Percentiles rank a stretch among this genome's conserved stretches.
Evolutionary conservation across 2,888 invertebrate genomes (phyloP).

Genomic region (Drosophila ustulata): DNA sequence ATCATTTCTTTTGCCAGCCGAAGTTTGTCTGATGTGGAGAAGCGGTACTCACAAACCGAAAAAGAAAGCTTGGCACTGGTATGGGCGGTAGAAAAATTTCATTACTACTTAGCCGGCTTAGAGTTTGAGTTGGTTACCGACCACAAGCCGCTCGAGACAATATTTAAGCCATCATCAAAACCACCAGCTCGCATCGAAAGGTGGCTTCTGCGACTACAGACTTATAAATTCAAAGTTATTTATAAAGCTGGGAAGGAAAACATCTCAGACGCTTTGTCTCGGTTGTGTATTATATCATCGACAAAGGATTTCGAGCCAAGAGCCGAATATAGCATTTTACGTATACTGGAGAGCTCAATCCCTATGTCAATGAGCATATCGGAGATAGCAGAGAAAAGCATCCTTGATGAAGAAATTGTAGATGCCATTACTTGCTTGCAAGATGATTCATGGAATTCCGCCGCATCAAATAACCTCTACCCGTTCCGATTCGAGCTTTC

Average conservation of each 20-base stretch:
- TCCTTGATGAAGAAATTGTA: background rate
- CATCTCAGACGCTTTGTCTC: background rate
- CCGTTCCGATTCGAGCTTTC: background rate
- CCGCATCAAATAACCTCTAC: constrained; percentile 2
- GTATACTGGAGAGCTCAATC: background rate
- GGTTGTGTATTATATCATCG: background rate
- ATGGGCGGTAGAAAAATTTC: constrained; percentile 2
- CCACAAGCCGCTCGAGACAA: too few species aligned
- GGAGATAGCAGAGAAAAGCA: background rate
- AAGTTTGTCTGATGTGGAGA: background rate
- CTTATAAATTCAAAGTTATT: constrained; percentile 9
- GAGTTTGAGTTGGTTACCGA: constrained; percentile 5
- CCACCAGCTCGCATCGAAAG: constrained; percentile 6
- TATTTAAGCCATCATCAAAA: too few species aligned
- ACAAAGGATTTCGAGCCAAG: background rate
- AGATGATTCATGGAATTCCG: constrained; percentile 11
- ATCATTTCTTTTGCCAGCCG: constrained; percentile 4
- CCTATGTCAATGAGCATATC: background rate
- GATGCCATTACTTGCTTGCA: background rate
- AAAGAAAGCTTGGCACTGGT: background rate
- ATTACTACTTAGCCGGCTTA: constrained; percentile 1
- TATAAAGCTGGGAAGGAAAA: background rate
- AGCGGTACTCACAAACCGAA: background rate
- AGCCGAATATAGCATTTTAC: background rate
- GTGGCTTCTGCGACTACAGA: constrained; percentile 9